phyloP scores from a whole-genome alignment of 2,888 invertebrate genomes.

The Scaptomyza parva region DNA sequence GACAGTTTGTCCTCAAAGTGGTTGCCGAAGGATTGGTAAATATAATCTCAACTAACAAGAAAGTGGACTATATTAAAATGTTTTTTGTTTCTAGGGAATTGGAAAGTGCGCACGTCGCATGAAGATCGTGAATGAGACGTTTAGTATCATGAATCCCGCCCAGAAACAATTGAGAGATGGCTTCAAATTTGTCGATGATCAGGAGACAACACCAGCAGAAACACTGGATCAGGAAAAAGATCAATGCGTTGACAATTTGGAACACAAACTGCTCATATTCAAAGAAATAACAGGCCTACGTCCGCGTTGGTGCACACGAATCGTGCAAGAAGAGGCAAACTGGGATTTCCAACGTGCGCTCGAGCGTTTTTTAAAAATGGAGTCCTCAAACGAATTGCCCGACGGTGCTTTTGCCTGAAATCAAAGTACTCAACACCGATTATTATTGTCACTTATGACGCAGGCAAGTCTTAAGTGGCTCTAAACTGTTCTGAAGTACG shows the following conservation, averaged over 20 bases:
- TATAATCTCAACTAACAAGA: neutral
- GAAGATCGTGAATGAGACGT: slow-evolving; percentile 78
- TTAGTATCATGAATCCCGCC: slow-evolving; percentile 76
- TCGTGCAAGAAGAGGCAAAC: slow-evolving; percentile 74
- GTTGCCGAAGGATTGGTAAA: slow-evolving; percentile 39
- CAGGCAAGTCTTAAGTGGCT: neutral
- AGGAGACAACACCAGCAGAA: neutral
- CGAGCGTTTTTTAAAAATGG: slow-evolving; percentile 64
- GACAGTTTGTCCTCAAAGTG: slow-evolving; percentile 64
- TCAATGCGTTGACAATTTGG: slow-evolving; percentile 64
- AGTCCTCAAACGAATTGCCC: slow-evolving; percentile 66
- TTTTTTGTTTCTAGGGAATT: slow-evolving; percentile 63
- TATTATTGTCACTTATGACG: slow-evolving; percentile 16
- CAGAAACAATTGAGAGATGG: slow-evolving; percentile 52
- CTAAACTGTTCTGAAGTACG: slow-evolving; percentile 7
- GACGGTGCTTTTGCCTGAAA: slow-evolving; percentile 69
- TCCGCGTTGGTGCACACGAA: slow-evolving; percentile 79
- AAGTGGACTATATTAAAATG: neutral
- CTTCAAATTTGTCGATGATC: slow-evolving; percentile 63
- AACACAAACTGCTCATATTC: slow-evolving; percentile 76
- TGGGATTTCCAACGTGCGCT: slow-evolving; percentile 77
- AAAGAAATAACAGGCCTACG: slow-evolving; percentile 77
- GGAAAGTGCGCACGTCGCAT: slow-evolving; percentile 54
- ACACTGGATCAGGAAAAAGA: slow-evolving; percentile 17
- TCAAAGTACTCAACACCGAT: neutral